phyloP scores from a whole-genome alignment of 2,113 vertebrate genomes.

The Corythaeola cristata region DNA sequence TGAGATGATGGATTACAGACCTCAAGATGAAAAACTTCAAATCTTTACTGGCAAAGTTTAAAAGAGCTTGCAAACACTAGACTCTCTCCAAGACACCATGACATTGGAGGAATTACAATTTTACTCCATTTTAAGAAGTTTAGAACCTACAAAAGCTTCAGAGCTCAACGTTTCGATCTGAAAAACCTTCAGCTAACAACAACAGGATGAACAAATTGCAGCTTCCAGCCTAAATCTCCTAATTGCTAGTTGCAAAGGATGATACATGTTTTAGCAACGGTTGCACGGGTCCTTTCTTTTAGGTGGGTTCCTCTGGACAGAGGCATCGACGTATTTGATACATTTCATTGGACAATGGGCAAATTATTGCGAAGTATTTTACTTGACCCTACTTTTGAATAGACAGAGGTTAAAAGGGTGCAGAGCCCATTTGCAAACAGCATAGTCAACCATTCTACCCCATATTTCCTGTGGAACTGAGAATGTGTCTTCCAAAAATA shows the following conservation, averaged over 20 bases:
- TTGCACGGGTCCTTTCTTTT: background rate
- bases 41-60: background rate
- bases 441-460: background rate
- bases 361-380: background rate
- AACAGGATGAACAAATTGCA: fast-evolving
- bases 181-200: background rate
- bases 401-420: background rate
- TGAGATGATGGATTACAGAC: background rate
- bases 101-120: background rate
- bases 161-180: background rate
- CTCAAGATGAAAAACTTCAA: background rate
- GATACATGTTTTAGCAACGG: background rate
- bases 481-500: conserved; percentile 25
- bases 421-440: background rate
- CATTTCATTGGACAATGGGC: background rate
- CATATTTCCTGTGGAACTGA: background rate
- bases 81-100: background rate
- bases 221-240: background rate
- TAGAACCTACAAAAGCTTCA: background rate
- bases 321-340: background rate
- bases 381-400: background rate
- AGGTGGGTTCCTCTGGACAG: background rate
- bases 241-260: background rate
- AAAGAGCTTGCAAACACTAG: background rate
- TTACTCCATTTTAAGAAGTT: background rate